A percentile compares a stretch with the other conserved stretches of the same genome.
Evolutionary conservation across 2,113 vertebrate genomes (phyloP).

Genomic region (Sylvietta virens): DNA sequence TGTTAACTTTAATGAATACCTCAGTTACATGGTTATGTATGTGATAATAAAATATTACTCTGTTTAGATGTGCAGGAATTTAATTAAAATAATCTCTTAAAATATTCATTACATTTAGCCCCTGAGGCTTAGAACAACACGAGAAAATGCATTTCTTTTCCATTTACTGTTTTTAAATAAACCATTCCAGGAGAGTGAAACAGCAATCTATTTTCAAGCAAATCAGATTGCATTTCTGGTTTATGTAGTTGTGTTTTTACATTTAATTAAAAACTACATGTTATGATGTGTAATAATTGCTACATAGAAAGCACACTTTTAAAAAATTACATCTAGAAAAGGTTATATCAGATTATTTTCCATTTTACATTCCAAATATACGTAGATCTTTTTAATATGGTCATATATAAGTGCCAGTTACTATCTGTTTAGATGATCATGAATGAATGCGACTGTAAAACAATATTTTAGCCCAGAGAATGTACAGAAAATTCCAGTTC

Average conservation of each 20-base stretch:
- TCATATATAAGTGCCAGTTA: constrained; percentile 63
- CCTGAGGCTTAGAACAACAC: constrained; percentile 80
- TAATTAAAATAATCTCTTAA: constrained; percentile 91
- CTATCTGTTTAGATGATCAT: constrained; percentile 58
- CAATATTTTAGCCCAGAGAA: constrained; percentile 16
- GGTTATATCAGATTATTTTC: constrained; percentile 53
- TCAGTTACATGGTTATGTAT: constrained; percentile 77
- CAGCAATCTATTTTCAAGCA: constrained; percentile 77
- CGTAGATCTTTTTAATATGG: constrained; percentile 61
- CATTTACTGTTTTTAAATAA: constrained; percentile 83
- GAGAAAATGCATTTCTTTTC: constrained; percentile 80
- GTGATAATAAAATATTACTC: constrained; percentile 85
- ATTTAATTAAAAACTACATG: constrained; percentile 80
- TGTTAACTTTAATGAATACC: constrained; percentile 91
- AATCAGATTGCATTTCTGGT: constrained; percentile 80
- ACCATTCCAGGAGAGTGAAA: constrained; percentile 76
- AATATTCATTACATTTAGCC: constrained; percentile 88
- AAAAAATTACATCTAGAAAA: constrained; percentile 61
- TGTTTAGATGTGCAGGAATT: constrained; percentile 86
- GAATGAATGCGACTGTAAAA: constrained; percentile 41
- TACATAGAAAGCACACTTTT: constrained; percentile 59
- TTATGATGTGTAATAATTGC: constrained; percentile 72
- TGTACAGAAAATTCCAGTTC: background rate
- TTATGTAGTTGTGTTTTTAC: constrained; percentile 73
- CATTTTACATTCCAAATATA: constrained; percentile 43